These are phyloP conservation scores for Fragum sueziense DNA, from an alignment of 2,888 invertebrate species.

Conservation along the genomic window DNA sequence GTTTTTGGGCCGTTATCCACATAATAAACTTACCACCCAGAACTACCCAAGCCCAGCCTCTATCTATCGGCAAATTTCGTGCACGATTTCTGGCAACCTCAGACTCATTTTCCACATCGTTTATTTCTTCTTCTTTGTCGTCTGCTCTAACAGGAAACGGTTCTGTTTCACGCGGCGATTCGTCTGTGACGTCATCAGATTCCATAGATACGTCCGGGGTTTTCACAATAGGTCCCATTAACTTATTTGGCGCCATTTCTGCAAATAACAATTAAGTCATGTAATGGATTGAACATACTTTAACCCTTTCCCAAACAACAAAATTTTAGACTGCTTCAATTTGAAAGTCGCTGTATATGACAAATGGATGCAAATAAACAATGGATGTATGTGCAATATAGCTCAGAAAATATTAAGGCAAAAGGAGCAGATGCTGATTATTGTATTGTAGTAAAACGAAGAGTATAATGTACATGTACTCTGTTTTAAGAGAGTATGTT, in stretches of 20 bases:
- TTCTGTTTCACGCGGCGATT: background rate
- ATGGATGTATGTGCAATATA: no score
- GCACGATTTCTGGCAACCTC: background rate
- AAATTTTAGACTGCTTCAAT: no score
- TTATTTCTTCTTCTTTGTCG: background rate
- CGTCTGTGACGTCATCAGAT: background rate
- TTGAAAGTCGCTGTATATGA: no score
- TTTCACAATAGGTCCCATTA: conserved; percentile 4
- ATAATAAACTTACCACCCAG: conserved; percentile 52
- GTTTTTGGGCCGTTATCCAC: no score
- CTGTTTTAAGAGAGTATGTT: no score
- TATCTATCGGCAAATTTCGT: conserved; percentile 51
- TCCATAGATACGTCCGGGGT: background rate
- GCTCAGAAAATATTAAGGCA: no score
- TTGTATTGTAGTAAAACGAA: no score
- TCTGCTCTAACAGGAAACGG: background rate
- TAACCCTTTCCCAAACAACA: no score
- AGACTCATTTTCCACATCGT: conserved; percentile 5
- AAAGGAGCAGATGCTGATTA: no score
- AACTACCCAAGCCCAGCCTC: conserved; percentile 63
- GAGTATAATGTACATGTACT: no score
- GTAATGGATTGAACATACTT: no score
- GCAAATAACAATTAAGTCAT: no score
- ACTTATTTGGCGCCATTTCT: conserved; percentile 14
- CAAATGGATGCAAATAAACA: background rate